A percentile compares a stretch with the other conserved stretches of the same genome.
Conservation (phyloP, 2,888 invertebrate genomes). For the Bombylius discolor region DNA sequence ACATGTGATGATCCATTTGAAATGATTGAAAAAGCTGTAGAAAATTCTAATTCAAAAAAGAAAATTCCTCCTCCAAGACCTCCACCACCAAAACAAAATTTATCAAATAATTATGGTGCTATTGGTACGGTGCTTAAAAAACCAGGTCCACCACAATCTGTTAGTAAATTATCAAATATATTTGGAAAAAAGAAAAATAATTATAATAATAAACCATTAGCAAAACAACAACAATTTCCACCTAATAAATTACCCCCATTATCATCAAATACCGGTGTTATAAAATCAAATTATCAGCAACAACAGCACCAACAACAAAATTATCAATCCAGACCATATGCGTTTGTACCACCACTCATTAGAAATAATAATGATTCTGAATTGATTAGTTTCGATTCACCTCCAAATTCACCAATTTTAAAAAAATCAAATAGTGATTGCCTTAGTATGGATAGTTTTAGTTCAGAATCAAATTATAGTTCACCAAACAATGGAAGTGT, state of each 20-base stretch:
- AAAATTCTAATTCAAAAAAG: background rate
- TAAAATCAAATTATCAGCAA: background rate
- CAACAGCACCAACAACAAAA: background rate
- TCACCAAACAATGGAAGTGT: constrained; percentile 44
- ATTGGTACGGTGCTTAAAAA: constrained; percentile 17
- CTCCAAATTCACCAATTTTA: constrained; percentile 61
- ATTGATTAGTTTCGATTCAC: constrained; percentile 56
- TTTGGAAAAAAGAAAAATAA: constrained; percentile 18
- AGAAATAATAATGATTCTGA: constrained; percentile 28
- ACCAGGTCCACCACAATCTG: constrained; percentile 20
- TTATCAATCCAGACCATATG: background rate
- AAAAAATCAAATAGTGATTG: constrained; percentile 63
- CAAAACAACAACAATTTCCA: background rate
- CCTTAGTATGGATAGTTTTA: constrained; percentile 60
- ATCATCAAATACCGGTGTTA: too few relatives aligned
- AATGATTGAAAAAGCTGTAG: background rate
- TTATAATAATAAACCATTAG: constrained; percentile 6
- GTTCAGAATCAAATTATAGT: constrained; percentile 56
- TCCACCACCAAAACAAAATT: constrained; percentile 30
- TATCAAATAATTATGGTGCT: constrained; percentile 7
- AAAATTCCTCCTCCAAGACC: constrained; percentile 34
- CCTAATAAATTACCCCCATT: too few relatives aligned
- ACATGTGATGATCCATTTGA: background rate
- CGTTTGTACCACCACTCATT: background rate
- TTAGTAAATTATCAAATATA: constrained; percentile 29